Conservation (phyloP, 1,140 invertebrate species). For the Bilobella aurantiaca region DNA sequence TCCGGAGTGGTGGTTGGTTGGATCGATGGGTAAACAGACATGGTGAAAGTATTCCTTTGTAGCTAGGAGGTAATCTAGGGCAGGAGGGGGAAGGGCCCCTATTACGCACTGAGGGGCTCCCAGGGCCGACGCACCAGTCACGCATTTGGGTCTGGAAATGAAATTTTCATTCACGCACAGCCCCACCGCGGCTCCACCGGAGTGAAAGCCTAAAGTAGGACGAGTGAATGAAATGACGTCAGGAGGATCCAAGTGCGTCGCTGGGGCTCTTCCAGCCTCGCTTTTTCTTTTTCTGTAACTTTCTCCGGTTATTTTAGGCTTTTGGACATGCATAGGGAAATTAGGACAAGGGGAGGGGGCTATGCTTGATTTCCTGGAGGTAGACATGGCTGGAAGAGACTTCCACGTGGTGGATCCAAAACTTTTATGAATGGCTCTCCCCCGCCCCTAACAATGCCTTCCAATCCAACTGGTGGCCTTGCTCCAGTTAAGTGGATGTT, state of each 20-base stretch:
- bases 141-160: no score
- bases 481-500: neutral
- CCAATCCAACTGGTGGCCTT: constrained; percentile 7
- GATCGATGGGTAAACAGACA: constrained; percentile 8
- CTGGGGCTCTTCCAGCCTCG: neutral
- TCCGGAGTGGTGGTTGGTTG: neutral
- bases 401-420: no score
- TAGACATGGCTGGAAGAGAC: no score
- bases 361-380: no score
- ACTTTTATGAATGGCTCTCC: neutral
- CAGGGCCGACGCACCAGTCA: no score
- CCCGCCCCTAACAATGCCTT: neutral
- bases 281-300: neutral
- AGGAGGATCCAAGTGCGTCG: neutral
- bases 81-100: neutral
- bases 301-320: neutral
- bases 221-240: neutral
- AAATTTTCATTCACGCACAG: neutral
- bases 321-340: neutral
- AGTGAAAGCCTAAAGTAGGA: constrained; percentile 6
- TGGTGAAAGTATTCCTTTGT: constrained; percentile 3
- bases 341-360: neutral
- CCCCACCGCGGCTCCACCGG: neutral
- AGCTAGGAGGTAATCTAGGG: neutral
- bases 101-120: no score